Percentiles rank a stretch among this genome's conserved stretches.
Evolutionary conservation across 2,888 invertebrate genomes (phyloP).

Genomic region (Exephanes ischioxanthus): DNA sequence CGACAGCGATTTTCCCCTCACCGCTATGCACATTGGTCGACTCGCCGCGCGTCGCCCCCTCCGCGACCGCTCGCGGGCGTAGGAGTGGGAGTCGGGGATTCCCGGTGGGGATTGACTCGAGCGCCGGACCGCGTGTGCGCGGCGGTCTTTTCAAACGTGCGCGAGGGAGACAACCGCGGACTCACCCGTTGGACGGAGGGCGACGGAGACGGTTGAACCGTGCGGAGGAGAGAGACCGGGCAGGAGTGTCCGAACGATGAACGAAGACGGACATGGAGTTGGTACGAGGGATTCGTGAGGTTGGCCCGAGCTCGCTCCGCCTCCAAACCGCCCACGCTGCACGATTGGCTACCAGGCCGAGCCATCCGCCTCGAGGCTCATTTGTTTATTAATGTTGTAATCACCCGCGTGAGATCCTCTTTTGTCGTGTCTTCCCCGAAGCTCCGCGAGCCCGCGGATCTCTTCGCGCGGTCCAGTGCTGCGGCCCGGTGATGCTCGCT

Average conservation of each 20-base stretch:
- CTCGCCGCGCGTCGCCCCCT: background rate
- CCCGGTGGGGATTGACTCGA: slow-evolving; percentile 29
- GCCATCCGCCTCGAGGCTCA: slow-evolving; percentile 83
- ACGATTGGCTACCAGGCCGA: slow-evolving; percentile 79
- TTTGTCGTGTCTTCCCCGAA: slow-evolving; percentile 80
- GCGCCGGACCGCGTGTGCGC: slow-evolving; percentile 20
- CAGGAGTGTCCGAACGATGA: slow-evolving; percentile 39
- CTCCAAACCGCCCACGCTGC: slow-evolving; percentile 80
- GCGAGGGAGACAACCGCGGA: slow-evolving; percentile 15
- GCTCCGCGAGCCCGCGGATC: slow-evolving; percentile 28
- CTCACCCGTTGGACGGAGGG: slow-evolving; percentile 18
- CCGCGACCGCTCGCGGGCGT: slow-evolving; percentile 39
- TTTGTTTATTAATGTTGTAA: slow-evolving; percentile 85
- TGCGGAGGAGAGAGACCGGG: slow-evolving; percentile 32
- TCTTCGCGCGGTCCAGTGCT: slow-evolving; percentile 49
- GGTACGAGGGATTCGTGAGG: slow-evolving; percentile 54
- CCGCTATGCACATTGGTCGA: slow-evolving; percentile 15
- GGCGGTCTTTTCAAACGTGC: slow-evolving; percentile 21
- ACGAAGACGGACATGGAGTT: slow-evolving; percentile 21
- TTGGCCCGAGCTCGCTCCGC: slow-evolving; percentile 78
- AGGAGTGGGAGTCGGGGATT: slow-evolving; percentile 67
- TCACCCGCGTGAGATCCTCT: slow-evolving; percentile 82
- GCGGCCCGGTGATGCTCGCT: slow-evolving; percentile 56
- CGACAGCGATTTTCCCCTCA: background rate
- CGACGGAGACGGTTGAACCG: slow-evolving; percentile 12